phyloP scores from a whole-genome alignment of 2,888 invertebrate species.

The Caprella mutica region DNA sequence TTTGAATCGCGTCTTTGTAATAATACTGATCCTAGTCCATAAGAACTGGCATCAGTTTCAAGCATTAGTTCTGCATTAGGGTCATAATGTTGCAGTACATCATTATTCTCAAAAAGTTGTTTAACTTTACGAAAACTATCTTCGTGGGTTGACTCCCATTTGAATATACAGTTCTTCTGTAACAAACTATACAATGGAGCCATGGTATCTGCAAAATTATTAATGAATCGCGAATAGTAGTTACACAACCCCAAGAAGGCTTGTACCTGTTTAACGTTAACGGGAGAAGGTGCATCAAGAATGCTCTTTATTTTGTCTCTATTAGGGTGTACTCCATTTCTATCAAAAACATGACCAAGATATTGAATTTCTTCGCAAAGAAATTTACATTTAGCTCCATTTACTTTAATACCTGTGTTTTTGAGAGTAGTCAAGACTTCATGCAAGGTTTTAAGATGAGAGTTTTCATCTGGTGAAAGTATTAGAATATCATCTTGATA shows the following conservation, averaged over 20 bases:
- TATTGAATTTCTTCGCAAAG: neutral
- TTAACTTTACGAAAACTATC: neutral
- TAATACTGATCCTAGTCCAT: neutral
- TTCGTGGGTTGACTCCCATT: too few species aligned
- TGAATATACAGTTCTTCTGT: too few species aligned
- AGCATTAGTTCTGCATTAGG: neutral
- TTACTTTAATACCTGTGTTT: neutral
- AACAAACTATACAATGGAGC: too few species aligned
- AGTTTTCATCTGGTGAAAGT: neutral
- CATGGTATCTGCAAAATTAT: neutral
- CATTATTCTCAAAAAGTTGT: neutral
- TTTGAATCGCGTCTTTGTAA: neutral
- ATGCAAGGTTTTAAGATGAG: neutral
- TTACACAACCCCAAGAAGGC: neutral
- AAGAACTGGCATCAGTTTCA: neutral
- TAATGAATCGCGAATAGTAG: neutral
- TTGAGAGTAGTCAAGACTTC: neutral
- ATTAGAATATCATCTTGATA: neutral
- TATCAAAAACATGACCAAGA: neutral
- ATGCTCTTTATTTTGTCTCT: neutral
- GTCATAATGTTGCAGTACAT: neutral
- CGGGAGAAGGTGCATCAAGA: neutral
- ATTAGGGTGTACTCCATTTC: too few species aligned
- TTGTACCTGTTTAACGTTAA: neutral
- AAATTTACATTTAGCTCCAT: neutral